Evolutionary conservation across 2,888 invertebrate species (phyloP).

Genomic region (Argyra leucocephala): DNA sequence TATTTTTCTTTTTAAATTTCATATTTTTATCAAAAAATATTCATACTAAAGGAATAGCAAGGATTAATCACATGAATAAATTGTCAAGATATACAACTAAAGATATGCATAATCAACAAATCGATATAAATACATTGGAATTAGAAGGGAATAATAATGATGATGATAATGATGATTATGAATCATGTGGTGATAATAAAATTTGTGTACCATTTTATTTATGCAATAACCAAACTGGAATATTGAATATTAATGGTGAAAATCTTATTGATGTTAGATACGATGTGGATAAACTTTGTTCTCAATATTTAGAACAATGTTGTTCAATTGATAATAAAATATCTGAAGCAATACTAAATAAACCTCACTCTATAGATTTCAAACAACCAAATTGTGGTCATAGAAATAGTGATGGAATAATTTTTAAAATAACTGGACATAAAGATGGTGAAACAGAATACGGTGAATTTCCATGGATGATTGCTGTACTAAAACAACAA

Average conservation of each 20-base stretch:
- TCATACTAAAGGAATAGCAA: too few relatives aligned
- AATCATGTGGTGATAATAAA: too few relatives aligned
- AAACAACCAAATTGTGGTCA: slow-evolving; percentile 8
- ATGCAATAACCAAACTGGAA: slow-evolving; percentile 13
- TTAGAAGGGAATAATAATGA: too few relatives aligned
- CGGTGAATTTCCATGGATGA: slow-evolving; percentile 73
- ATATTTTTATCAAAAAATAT: too few relatives aligned
- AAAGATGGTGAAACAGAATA: slow-evolving; percentile 55
- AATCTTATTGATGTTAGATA: slow-evolving; percentile 12
- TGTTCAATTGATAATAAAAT: slow-evolving; percentile 10
- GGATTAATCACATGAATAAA: too few relatives aligned
- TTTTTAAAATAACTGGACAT: slow-evolving; percentile 10
- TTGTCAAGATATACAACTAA: too few relatives aligned
- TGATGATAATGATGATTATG: too few relatives aligned
- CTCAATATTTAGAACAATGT: slow-evolving; percentile 12
- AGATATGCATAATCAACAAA: too few relatives aligned
- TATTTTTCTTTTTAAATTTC: too few relatives aligned
- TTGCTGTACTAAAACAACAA: slow-evolving; percentile 48
- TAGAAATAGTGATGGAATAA: slow-evolving; percentile 11
- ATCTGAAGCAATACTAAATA: too few relatives aligned
- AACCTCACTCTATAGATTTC: slow-evolving; percentile 24
- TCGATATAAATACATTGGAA: too few relatives aligned
- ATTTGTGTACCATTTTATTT: slow-evolving; percentile 15
- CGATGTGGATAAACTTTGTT: slow-evolving; percentile 8
- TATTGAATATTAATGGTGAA: background rate